Evolutionary conservation across 2,888 invertebrate species (phyloP), one percentile per base, ranked within the genome.

Genomic region (Pyrgus malvae): DNA sequence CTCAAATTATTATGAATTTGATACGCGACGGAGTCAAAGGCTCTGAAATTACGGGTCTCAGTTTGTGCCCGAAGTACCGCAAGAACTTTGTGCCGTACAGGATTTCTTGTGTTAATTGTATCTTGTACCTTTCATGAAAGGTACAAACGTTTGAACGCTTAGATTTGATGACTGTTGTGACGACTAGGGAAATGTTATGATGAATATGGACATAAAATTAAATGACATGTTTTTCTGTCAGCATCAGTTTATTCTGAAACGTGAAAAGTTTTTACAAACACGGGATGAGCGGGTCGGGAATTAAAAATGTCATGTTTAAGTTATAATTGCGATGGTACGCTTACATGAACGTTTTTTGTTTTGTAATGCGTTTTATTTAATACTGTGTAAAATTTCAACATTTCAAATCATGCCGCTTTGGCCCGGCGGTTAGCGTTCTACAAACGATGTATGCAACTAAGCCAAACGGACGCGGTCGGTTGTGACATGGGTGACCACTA

Each of bases 1-100:
- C 85, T 85, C 80, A 83, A 81, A 89, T 89, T 85, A 87, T 87
- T 83, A 81, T 85, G 86, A 83, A 80, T 80, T 83, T 83, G 78
- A 75, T 73, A 76, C 69, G 66, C 59, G 67, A 59, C 69, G 64
- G 69, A 76, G 77, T 79, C 83, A 83, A 85, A 84, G 83, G 70
- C 72, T 60, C 61, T 56, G 63, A 64, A 64, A 66, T 66, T 65
- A 62, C 59, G 62, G 57, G 57, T 59, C 63, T 54, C 67, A 61
- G 45, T 40, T 46, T 54, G 33, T 54, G 31, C 38, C 54, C 54
- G 12, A 7, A 45, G 53, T 45, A 27, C n/a, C n/a, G 11, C 14
- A 12, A 12, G 16, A 51, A 44, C 50, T 51, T 51, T 51, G 50
- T 25, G 11, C 9, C 42, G 50, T 37, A 51, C 12, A 33, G 35